A percentile compares a stretch with the other conserved stretches of the same genome.
phyloP scores from a whole-genome alignment of 2,113 vertebrate species.

The Pelecanus crispus region DNA sequence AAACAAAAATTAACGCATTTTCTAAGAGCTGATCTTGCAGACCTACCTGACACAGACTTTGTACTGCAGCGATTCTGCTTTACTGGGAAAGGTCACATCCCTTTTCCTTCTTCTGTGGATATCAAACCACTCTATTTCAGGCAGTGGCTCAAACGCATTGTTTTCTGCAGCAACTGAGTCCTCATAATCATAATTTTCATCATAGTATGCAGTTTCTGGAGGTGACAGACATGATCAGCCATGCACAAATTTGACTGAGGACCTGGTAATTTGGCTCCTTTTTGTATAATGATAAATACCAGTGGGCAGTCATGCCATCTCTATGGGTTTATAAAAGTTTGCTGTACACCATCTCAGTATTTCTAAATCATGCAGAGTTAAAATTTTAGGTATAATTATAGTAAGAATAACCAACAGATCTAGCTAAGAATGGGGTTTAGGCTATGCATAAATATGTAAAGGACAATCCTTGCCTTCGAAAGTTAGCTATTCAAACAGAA shows the following conservation, averaged over 20 bases:
- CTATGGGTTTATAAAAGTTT: neutral
- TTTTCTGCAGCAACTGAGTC: neutral
- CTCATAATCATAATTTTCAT: conserved; percentile 53
- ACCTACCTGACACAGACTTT: conserved; percentile 69
- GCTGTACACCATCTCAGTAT: neutral
- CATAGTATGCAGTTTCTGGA: neutral
- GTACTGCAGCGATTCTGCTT: conserved; percentile 42
- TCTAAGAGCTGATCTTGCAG: neutral
- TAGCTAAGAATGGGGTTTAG: neutral
- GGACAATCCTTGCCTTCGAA: neutral
- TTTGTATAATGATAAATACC: neutral
- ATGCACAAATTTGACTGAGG: neutral
- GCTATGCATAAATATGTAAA: neutral
- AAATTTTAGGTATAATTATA: neutral
- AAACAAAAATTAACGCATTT: neutral
- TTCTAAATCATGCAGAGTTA: neutral
- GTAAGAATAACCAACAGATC: neutral
- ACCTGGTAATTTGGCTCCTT: neutral
- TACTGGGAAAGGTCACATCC: neutral
- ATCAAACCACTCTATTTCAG: conserved; percentile 67
- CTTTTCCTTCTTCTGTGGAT: conserved; percentile 67
- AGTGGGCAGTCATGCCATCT: neutral
- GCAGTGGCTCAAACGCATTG: neutral
- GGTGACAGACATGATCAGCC: neutral
- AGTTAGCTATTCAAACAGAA: neutral